Base-by-base conservation (phyloP, 1,140 invertebrate genomes). In the Alviniconcha marisindica region DNA sequence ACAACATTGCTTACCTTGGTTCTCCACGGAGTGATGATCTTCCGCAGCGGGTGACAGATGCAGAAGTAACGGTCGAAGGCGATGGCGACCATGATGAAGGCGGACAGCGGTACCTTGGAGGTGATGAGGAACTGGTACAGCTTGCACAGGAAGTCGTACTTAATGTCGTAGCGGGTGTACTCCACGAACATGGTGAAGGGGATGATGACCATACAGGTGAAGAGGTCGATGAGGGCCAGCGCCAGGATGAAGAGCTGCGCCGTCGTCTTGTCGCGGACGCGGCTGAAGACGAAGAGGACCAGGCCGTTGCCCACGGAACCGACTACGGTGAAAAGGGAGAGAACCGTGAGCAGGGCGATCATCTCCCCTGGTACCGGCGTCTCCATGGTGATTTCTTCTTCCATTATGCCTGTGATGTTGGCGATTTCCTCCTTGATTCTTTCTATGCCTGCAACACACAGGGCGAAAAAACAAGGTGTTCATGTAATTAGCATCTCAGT, bases 271-370 rank as follows among this genome's bases (percentile, higher is more conserved):
- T 93, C 92, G 14, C 86, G 80, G 14, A 87, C 78, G 83, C 88
- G 54, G 60, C 78, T 80, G 82, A 93, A 93, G 1, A 93, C 91
- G 84, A 92, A 90, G 15, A 92, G 84, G 2, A 93, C 92, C 31
- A 93, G 74, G 0, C 90, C 86, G 81, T 93, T 93, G n/a, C 93
- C 93, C 5, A 91, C 83, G 2, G 90, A 90, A 3, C 92, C 92
- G 31, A 89, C 84, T 0, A 89, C 44, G 48, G 85, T 89, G 76
- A 91, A 90, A 1, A 87, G 42, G 24, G 83, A 77, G 77, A 87
- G 73, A 0, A 84, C 73, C 0, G 80, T 48, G 31, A 87, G 80
- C 36, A 87, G 82, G 5, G 76, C 66, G 44, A 83, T 54, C 76
- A 83, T 78, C 56, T 83, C 82, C n/a, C 74, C 76, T 28, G 51